Conservation (phyloP, 2,113 vertebrate species). For the Clupea harengus region DNA sequence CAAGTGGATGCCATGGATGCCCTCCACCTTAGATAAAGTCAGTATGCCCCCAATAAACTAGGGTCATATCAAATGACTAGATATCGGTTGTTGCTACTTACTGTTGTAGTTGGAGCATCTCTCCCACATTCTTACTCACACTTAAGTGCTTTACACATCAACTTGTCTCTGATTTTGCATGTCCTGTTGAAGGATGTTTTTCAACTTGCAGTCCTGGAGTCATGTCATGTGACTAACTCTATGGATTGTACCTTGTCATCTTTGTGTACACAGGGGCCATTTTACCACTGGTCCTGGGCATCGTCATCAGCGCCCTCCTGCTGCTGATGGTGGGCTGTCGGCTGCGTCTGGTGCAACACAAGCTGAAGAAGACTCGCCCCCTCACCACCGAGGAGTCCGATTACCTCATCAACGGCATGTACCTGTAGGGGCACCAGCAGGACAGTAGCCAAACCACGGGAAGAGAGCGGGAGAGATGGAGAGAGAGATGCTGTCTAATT, state of each 20-base stretch:
- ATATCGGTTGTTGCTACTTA: background rate
- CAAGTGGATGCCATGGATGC: background rate
- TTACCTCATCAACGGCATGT: constrained; percentile 99
- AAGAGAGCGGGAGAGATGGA: background rate
- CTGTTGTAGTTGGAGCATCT: background rate
- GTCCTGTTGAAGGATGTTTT: background rate
- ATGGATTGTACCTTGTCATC: background rate
- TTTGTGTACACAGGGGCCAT: constrained; percentile 79
- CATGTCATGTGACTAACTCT: background rate
- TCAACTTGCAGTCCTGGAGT: background rate
- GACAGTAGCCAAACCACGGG: background rate
- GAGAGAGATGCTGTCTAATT: background rate
- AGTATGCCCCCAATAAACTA: background rate
- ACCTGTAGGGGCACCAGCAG: constrained; percentile 73
- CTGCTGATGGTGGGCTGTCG: constrained; percentile 91
- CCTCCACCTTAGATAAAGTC: background rate
- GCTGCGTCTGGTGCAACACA: constrained; percentile 84
- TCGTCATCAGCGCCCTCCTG: constrained; percentile 89
- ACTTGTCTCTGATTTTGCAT: background rate
- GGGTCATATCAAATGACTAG: background rate
- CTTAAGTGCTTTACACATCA: background rate
- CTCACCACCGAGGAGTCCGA: constrained; percentile 96
- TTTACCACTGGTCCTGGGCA: constrained; percentile 87
- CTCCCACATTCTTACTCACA: background rate
- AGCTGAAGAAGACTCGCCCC: constrained; percentile 90